Percentiles rank a stretch among this genome's conserved stretches.
Conservation (phyloP, 1,140 invertebrate genomes). For the Atopsyche davidsoni region DNA sequence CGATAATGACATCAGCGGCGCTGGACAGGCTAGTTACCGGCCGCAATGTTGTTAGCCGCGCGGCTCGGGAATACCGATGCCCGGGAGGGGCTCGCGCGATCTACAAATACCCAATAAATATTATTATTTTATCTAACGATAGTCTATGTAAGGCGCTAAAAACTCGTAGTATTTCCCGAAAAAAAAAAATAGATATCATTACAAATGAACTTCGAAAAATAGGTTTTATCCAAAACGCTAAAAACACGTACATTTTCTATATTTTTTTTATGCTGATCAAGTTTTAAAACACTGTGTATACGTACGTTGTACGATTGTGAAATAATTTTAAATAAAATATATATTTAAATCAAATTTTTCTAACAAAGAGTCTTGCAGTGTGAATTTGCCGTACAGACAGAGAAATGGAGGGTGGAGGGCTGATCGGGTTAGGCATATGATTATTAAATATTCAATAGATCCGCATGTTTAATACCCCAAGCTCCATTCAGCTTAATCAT, state of each 20-base stretch:
- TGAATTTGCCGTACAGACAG: too few relatives aligned
- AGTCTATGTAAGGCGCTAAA: too few relatives aligned
- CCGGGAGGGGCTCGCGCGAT: not conserved
- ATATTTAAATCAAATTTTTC: not conserved
- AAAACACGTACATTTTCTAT: not conserved
- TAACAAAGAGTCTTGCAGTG: too few relatives aligned
- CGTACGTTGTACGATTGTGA: too few relatives aligned
- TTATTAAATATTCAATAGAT: too few relatives aligned
- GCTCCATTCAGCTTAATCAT: too few relatives aligned
- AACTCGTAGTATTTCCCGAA: too few relatives aligned
- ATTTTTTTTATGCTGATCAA: too few relatives aligned
- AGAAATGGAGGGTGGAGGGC: too few relatives aligned
- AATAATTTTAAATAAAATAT: not conserved
- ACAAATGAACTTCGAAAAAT: not conserved
- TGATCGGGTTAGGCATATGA: too few relatives aligned
- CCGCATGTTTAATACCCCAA: too few relatives aligned
- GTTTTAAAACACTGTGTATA: too few relatives aligned
- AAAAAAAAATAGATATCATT: not conserved
- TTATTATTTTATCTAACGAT: not conserved
- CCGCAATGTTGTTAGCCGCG: slow-evolving; percentile 25
- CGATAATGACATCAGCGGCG: slow-evolving; percentile 27
- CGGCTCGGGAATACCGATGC: slow-evolving; percentile 21
- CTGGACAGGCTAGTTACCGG: slow-evolving; percentile 27
- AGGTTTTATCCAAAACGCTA: not conserved
- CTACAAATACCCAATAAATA: not conserved